Conservation (phyloP, 1,140 invertebrate species). For the Panagrolaimus sp. region DNA sequence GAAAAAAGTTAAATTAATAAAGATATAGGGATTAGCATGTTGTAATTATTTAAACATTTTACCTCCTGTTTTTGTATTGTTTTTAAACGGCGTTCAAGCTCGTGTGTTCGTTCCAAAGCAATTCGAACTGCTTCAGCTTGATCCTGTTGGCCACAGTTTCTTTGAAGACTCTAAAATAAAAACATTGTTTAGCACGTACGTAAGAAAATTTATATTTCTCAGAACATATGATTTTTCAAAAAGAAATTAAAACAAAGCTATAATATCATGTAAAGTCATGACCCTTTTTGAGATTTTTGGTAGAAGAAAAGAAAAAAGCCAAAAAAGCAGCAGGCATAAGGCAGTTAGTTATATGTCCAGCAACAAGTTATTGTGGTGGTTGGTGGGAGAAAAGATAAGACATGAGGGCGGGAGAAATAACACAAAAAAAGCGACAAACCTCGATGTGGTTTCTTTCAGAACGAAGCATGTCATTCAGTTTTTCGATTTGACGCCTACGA, state of each 20-base stretch:
- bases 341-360: not conserved
- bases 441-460: slow-evolving; percentile 6
- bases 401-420: slow-evolving; percentile 3
- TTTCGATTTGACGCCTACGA: slow-evolving; percentile 2
- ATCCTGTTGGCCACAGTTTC: slow-evolving; percentile 1
- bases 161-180: slow-evolving; percentile 8
- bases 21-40: too few species aligned
- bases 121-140: not conserved
- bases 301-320: too few species aligned
- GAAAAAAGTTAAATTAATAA: too few species aligned
- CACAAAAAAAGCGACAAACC: slow-evolving; percentile 1
- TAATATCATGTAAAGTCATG: too few species aligned
- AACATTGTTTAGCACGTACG: too few species aligned
- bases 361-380: not conserved
- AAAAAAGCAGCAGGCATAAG: too few species aligned
- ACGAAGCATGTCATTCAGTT: slow-evolving; percentile 10
- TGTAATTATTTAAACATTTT: not conserved
- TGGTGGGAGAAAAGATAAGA: slow-evolving; percentile 6
- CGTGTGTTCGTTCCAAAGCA: slow-evolving; percentile 1
- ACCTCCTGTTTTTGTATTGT: slow-evolving; percentile 4
- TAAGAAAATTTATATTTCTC: too few species aligned
- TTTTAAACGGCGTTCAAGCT: not conserved
- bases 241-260: too few species aligned
- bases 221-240: too few species aligned
- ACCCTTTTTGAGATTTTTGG: too few species aligned